Percentiles rank a stretch among this genome's conserved stretches.
Evolutionary conservation across 2,888 invertebrate species (phyloP).

Genomic region (Molorchus minor): DNA sequence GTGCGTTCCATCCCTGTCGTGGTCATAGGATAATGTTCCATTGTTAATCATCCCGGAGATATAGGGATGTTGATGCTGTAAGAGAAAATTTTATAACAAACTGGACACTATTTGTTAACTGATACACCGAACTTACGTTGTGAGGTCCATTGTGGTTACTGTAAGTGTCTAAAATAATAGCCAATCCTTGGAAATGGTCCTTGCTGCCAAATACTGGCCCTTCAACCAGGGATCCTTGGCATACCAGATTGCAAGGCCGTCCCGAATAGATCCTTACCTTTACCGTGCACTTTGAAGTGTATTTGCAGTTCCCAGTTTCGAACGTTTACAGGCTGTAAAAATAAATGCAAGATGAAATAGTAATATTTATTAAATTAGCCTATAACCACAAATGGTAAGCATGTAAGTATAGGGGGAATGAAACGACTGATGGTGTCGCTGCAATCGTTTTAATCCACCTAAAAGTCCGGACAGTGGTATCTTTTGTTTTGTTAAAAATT

Average conservation of each 20-base stretch:
- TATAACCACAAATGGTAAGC: not conserved
- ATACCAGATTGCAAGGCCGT: conserved; percentile 98
- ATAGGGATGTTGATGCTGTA: conserved; percentile 96
- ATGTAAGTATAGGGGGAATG: not conserved
- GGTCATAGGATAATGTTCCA: conserved; percentile 94
- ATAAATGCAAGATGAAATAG: not conserved
- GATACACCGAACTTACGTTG: conserved; percentile 74
- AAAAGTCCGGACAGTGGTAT: not conserved
- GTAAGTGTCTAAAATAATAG: conserved; percentile 95
- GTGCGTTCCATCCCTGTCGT: conserved; percentile 98
- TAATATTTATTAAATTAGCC: not conserved
- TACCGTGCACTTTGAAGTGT: conserved; percentile 95
- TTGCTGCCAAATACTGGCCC: conserved; percentile 96
- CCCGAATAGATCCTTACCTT: conserved; percentile 96
- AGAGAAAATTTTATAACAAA: conserved; percentile 31
- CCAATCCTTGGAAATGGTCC: conserved; percentile 90
- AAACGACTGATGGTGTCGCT: not conserved
- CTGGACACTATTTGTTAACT: not conserved
- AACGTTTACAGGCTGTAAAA: conserved; percentile 79
- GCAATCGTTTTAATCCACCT: not conserved
- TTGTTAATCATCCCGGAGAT: conserved; percentile 99
- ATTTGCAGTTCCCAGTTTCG: conserved; percentile 97
- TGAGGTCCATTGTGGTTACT: conserved; percentile 99
- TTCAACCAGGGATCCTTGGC: conserved; percentile 78
- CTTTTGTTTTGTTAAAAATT: not conserved